Evolutionary conservation across 2,797 vertebrate genomes (phyloP).

Genomic region (Rousettus madagascariensis): DNA sequence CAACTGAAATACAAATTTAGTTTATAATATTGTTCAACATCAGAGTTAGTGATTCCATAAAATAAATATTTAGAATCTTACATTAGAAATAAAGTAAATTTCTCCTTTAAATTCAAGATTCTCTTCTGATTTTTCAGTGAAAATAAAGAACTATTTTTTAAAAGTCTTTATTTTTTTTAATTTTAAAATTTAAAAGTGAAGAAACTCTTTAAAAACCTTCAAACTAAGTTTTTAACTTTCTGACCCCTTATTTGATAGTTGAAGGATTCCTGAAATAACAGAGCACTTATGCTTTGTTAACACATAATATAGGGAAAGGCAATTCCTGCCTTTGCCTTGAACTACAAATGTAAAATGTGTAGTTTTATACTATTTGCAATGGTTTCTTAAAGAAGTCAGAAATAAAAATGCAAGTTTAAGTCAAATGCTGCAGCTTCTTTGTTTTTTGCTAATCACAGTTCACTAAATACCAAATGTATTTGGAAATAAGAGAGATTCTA

Average conservation of each 20-base stretch:
- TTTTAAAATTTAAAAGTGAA: neutral
- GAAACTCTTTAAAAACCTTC: neutral
- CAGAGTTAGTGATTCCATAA: neutral
- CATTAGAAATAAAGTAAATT: neutral
- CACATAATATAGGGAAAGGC: neutral
- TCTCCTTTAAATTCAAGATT: neutral
- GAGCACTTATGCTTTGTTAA: neutral
- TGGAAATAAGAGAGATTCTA: neutral
- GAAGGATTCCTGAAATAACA: neutral
- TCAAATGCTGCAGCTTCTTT: neutral
- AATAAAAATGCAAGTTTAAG: constrained; percentile 1
- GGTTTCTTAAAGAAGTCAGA: neutral
- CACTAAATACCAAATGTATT: neutral
- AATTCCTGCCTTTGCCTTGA: neutral
- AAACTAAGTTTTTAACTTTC: neutral
- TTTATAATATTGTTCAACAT: neutral
- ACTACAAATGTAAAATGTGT: neutral
- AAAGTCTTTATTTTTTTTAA: neutral
- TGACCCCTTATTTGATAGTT: neutral
- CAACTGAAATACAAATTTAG: neutral
- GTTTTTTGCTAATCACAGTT: neutral
- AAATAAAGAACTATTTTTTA: neutral
- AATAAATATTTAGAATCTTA: neutral
- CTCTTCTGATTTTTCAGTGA: neutral
- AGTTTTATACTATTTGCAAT: neutral